Base-by-base conservation (phyloP, 2,888 invertebrate species). In the Chloroclystis v-ata region DNA sequence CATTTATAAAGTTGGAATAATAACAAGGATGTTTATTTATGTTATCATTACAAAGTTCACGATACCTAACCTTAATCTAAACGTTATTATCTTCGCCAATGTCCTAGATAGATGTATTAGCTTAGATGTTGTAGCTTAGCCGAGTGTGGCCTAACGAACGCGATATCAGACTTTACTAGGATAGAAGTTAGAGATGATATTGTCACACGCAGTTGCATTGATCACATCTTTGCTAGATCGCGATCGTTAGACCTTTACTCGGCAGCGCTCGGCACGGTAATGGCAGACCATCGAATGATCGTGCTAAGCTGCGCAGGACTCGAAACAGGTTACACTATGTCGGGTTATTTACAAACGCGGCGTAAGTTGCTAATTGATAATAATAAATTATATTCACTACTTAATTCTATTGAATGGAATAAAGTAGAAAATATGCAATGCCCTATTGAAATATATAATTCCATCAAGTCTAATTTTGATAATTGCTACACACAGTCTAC, bases 191-290 rank as follows among this genome's bases (percentile, higher is more conserved):
- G 32, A 12, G 16, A 43, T 7, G 25, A 45, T 12, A 43, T 26
- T 13, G 26, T 49, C 6, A 52, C 49, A 12, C 43, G 38, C 28
- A 40, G 40, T 4, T 52, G 54, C 25, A 49, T 55, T 8, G 55
- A 55, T 29, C 55, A 52, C 16, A 46, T 55, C 12, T 55, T 55
- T 37, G 47, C 37, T 4, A 37, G 47, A 29, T 49, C 47, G 25
- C 38, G 37, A 28, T 29, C 46, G 30, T 37, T 42, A 37, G 46
- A 45, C 28, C 44, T 49, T 9, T 52, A 44, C 49, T 44, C 52
- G 26, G 55, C 43, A 6, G 52, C 39, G 40, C 44, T 55, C 40
- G 47, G 44, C 13, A 45, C 42, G 7, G 40, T 28, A 11, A 28
- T 28, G 28, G 28, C 11, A 11, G 28, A 28, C 28, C 28, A 28